These are phyloP conservation scores for Entomyzon cyanotis DNA, from an alignment of 2,113 vertebrate genomes.

Conservation along the genomic window DNA sequence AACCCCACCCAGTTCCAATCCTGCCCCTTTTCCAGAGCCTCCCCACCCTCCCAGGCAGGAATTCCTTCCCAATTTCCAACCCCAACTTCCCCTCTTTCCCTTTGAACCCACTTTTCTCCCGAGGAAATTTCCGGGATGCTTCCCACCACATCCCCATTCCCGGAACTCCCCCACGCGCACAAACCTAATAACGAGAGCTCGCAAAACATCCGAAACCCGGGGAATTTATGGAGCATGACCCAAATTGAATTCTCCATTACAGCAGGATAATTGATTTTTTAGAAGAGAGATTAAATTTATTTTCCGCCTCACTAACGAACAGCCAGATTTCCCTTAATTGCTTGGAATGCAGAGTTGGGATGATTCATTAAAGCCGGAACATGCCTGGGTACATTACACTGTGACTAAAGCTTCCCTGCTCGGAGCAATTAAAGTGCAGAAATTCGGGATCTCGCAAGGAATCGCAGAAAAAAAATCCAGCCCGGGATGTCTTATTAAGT, in stretches of 20 bases:
- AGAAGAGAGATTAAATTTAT: slow-evolving; percentile 85
- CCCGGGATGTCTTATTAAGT: slow-evolving; percentile 65
- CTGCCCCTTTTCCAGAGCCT: background rate
- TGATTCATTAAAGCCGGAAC: slow-evolving; percentile 81
- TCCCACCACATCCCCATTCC: background rate
- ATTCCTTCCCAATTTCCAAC: background rate
- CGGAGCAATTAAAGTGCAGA: slow-evolving; percentile 75
- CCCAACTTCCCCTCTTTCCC: background rate
- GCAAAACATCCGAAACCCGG: slow-evolving; percentile 74
- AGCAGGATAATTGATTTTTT: slow-evolving; percentile 85
- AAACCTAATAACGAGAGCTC: slow-evolving; percentile 65
- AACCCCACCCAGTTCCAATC: fast-evolving
- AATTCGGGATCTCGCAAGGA: slow-evolving; percentile 66
- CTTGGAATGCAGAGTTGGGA: slow-evolving; percentile 79
- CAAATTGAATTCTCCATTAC: slow-evolving; percentile 85
- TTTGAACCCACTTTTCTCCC: background rate
- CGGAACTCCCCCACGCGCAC: background rate
- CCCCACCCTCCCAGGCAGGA: fast-evolving
- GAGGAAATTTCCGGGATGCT: background rate
- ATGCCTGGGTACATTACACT: slow-evolving; percentile 77
- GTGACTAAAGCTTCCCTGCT: slow-evolving; percentile 78
- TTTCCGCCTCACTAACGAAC: slow-evolving; percentile 83
- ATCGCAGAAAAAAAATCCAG: slow-evolving; percentile 57
- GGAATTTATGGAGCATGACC: slow-evolving; percentile 84
- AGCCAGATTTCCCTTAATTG: slow-evolving; percentile 87